Conservation (phyloP, 37 sponge, comb jelly and placozoan species). For the Tethya wilhelma region DNA sequence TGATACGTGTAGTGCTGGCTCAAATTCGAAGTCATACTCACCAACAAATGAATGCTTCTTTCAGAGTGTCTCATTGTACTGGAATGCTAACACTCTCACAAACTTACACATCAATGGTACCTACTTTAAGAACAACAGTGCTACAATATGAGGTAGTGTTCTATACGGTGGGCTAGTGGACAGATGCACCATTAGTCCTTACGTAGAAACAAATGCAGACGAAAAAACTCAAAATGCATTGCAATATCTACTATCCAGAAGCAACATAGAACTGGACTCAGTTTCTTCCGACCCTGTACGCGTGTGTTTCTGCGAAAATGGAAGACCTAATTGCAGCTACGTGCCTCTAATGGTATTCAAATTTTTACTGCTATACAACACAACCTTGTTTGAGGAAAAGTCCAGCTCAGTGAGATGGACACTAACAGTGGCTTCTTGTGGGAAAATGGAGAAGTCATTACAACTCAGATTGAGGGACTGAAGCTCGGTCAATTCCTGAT, state of each 20-base stretch:
- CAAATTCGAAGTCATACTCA: not conserved
- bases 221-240: not conserved
- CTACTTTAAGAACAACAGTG: not conserved
- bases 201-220: not conserved
- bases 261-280: not conserved
- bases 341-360: not conserved
- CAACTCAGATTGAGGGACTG: constrained; percentile 45
- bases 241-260: not conserved
- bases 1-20: not conserved
- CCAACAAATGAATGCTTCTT: not conserved
- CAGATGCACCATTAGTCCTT: not conserved
- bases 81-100: not conserved
- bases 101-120: not conserved
- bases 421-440: constrained; percentile 37
- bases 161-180: not conserved
- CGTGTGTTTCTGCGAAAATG: not conserved
- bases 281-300: not conserved
- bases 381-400: constrained; percentile 59
- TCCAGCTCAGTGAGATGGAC: constrained; percentile 38
- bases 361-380: not conserved
- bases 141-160: not conserved
- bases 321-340: not conserved
- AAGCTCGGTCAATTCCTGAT: constrained; percentile 52
- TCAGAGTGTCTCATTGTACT: not conserved
- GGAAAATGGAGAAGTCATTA: constrained; percentile 52